phyloP scores from a whole-genome alignment of 1,140 invertebrate species.

The Sarcophaga peregrina region DNA sequence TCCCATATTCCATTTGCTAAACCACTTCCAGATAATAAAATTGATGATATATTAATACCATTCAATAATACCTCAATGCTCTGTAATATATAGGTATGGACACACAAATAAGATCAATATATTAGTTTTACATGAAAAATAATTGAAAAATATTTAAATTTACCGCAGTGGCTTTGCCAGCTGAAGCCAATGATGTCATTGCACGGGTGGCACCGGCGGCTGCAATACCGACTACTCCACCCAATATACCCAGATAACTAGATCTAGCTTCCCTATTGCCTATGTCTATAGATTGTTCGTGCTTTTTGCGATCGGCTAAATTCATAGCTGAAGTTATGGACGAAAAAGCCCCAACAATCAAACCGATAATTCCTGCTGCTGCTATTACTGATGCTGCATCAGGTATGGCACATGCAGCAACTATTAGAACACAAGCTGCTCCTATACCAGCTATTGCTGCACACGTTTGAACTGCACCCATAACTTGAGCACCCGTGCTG shows the following conservation, averaged over 20 bases:
- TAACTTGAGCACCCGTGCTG: slow-evolving; percentile 22
- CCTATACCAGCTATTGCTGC: slow-evolving; percentile 50
- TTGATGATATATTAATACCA: too few relatives aligned
- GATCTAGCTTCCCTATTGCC: slow-evolving; percentile 52
- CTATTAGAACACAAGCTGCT: slow-evolving; percentile 43
- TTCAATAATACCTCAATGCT: too few relatives aligned
- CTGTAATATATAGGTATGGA: too few relatives aligned
- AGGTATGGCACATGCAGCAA: slow-evolving; percentile 48
- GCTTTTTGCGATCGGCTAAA: slow-evolving; percentile 54
- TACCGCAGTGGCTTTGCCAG: slow-evolving; percentile 55
- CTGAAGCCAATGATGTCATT: slow-evolving; percentile 50
- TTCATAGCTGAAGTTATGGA: slow-evolving; percentile 49
- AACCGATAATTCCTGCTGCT: slow-evolving; percentile 50
- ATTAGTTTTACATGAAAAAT: too few relatives aligned
- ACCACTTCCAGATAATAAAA: too few relatives aligned
- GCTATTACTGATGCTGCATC: slow-evolving; percentile 53
- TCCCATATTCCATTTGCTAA: too few relatives aligned
- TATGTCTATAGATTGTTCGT: slow-evolving; percentile 58
- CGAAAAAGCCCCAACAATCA: slow-evolving; percentile 52
- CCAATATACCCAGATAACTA: slow-evolving; percentile 54
- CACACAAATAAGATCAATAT: too few relatives aligned
- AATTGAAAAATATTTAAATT: too few relatives aligned
- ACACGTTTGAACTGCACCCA: slow-evolving; percentile 49
- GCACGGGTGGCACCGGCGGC: slow-evolving; percentile 57
- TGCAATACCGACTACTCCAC: slow-evolving; percentile 52